These are phyloP conservation scores for Campoletis sonorensis DNA, from an alignment of 1,140 invertebrate species.

Conservation along the genomic window DNA sequence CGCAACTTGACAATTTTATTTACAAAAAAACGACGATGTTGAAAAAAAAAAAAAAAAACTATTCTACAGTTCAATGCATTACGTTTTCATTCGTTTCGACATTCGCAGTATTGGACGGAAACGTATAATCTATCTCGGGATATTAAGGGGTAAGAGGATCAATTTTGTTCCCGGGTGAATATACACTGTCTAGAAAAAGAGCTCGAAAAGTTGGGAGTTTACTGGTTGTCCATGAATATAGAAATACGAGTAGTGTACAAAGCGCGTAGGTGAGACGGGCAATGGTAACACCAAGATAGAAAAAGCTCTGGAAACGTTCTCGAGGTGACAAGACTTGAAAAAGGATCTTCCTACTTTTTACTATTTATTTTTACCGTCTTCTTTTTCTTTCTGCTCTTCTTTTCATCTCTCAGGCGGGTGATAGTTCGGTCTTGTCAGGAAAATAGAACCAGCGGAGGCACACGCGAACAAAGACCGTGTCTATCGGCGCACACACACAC, in stretches of 20 bases:
- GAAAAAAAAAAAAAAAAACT: no score
- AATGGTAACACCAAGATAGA: constrained; percentile 5
- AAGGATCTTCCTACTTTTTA: constrained; percentile 18
- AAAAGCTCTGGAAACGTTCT: constrained; percentile 17
- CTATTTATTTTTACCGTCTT: not conserved
- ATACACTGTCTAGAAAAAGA: not conserved
- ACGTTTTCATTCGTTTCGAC: not conserved
- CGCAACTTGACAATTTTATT: no score
- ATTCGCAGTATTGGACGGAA: not conserved
- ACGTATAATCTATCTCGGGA: constrained; percentile 2
- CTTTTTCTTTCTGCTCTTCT: constrained; percentile 1
- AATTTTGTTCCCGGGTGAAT: constrained; percentile 21
- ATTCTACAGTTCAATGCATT: not conserved
- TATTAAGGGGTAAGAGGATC: not conserved
- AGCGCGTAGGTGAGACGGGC: constrained; percentile 2
- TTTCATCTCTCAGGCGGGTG: constrained; percentile 26
- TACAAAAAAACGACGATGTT: no score
- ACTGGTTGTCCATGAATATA: not conserved
- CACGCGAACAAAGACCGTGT: constrained; percentile 3
- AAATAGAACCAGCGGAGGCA: constrained; percentile 1
- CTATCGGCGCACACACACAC: not conserved
- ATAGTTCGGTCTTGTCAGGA: constrained; percentile 29
- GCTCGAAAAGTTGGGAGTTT: constrained; percentile 14
- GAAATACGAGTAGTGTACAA: not conserved
- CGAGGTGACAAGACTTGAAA: constrained; percentile 34